Evolutionary conservation across 2,797 vertebrate species (phyloP).

Genomic region (Podargus strigoides): DNA sequence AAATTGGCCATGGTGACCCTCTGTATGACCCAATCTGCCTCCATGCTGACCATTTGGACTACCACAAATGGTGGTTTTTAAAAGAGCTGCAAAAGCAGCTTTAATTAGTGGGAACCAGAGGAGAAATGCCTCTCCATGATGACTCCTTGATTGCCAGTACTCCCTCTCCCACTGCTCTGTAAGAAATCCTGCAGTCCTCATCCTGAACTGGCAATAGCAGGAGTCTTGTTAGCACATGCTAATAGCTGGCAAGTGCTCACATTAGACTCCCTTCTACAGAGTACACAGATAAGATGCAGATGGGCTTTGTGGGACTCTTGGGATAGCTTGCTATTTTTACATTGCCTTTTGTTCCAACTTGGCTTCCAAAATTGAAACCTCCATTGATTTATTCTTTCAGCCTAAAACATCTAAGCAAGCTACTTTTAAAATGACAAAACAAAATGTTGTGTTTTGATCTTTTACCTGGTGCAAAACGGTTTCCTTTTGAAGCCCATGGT

Average conservation of each 20-base stretch:
- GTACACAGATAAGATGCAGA: slow-evolving; percentile 3
- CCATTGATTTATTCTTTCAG: not conserved
- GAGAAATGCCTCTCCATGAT: not conserved
- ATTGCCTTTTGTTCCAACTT: slow-evolving; percentile 20
- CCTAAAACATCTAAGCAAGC: not conserved
- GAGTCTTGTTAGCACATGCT: not conserved
- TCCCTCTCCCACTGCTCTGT: not conserved
- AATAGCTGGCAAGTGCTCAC: not conserved
- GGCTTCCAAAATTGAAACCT: not conserved
- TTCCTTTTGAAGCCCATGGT: not conserved
- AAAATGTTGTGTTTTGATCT: not conserved
- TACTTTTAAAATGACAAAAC: not conserved
- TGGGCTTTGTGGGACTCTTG: not conserved
- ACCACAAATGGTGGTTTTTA: not conserved
- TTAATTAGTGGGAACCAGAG: not conserved
- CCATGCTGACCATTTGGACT: not conserved
- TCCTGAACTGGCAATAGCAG: not conserved
- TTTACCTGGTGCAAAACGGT: not conserved
- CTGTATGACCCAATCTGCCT: not conserved
- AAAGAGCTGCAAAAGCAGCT: not conserved
- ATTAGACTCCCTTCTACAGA: not conserved
- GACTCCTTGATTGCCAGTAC: not conserved
- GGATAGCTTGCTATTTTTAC: not conserved
- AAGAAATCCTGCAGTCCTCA: not conserved
- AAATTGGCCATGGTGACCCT: accelerated